Evolutionary conservation across 2,888 invertebrate species (phyloP), one percentile per base, ranked within the genome.

Genomic region (Scaptodrosophila latifasciaeformis): DNA sequence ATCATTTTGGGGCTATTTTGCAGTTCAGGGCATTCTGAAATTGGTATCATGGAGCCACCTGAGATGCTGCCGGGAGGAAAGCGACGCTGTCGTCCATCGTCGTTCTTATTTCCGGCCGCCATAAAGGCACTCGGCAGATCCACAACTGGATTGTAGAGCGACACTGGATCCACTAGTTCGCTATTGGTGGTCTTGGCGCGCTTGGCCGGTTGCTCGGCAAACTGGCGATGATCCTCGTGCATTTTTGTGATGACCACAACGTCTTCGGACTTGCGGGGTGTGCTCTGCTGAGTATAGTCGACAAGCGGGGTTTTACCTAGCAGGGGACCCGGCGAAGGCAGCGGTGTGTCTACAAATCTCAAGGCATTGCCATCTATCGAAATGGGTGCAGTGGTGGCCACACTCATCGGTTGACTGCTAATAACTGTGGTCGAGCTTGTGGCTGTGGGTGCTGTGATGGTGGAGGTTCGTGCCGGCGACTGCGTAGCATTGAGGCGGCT

Each of bases 301-400:
- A 95, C 92, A 30, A 95, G 87, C 45, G 94, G 89, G 1, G 95
- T 95, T 78, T 93, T 93, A 3, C 95, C 95, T 18, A 95, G 87
- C 60, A 94, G 87, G 0, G 95, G 95, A 0, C 95, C 95, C 0
- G 95, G 95, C 2, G 94, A 94, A 37, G 93, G 93, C 42, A 93
- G 85, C 0, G 93, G 93, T 37, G 90, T 88, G 58, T 88, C 88
- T 37, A 90, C 85, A 66, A 90, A 89, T 7, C 85, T 77, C 18
- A 83, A 62, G 62, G 88, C 64, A 19, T 21, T 43, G 17, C 56
- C 51, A 31, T 66, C 47, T 34, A 60, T 15, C 30, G 17, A 15
- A 43, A 51, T 15, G 6, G 49, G 6, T 2, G 49, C 42, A 10
- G 15, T 7, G 19, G 45, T 27, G 18, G 54, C 45, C 17, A 46